phyloP scores from a whole-genome alignment of 2,888 invertebrate species.

The Biston betularia region DNA sequence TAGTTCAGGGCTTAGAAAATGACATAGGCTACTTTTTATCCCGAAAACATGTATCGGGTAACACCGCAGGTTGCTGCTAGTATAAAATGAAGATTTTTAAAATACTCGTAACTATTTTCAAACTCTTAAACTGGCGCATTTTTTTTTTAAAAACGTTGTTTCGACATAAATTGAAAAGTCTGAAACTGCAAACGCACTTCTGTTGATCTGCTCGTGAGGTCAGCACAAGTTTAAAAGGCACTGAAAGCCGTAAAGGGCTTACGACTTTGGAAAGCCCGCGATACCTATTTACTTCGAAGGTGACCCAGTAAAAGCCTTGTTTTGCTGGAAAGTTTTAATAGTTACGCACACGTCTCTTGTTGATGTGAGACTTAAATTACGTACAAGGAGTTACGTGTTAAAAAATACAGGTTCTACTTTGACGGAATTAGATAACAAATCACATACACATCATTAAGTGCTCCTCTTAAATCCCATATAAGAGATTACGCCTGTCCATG shows the following conservation, averaged over 20 bases:
- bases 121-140: not conserved
- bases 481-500: too few relatives aligned
- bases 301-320: constrained; percentile 29
- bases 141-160: not conserved
- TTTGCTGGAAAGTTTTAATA: constrained; percentile 29
- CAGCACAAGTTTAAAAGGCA: constrained; percentile 28
- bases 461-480: too few relatives aligned
- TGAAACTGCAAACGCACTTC: not conserved
- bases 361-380: not conserved
- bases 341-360: constrained; percentile 3
- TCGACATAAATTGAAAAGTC: constrained; percentile 2
- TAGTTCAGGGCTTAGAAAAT: too few relatives aligned
- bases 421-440: not conserved
- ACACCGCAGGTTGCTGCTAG: too few relatives aligned
- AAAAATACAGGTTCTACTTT: not conserved
- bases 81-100: too few relatives aligned
- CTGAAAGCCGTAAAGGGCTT: constrained; percentile 36
- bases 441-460: too few relatives aligned
- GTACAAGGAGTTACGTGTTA: not conserved
- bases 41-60: too few relatives aligned
- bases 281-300: constrained; percentile 22
- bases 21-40: too few relatives aligned
- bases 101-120: not conserved
- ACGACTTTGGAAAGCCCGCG: constrained; percentile 23
- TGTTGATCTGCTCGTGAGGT: constrained; percentile 25